phyloP scores from a whole-genome alignment of 2,113 vertebrate genomes.

The Percopsis transmontana region DNA sequence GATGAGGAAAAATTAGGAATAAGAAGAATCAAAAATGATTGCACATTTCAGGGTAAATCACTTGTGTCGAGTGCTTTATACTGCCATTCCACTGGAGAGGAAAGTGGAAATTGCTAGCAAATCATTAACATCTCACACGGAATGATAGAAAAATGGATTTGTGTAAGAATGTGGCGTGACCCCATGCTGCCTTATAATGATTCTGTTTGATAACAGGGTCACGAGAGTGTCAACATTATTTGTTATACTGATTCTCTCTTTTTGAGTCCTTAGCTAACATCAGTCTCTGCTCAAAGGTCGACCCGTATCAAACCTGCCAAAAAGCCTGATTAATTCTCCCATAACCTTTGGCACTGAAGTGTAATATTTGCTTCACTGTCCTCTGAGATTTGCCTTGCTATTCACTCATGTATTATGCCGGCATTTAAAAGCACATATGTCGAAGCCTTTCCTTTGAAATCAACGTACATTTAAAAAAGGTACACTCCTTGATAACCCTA shows the following conservation, averaged over 20 bases:
- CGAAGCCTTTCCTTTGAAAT: too few relatives aligned
- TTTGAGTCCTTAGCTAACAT: slow-evolving; percentile 2
- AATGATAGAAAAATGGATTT: slow-evolving; percentile 16
- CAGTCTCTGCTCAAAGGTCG: slow-evolving; percentile 5
- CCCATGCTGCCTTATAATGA: background rate
- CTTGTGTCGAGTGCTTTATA: slow-evolving; percentile 17
- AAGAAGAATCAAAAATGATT: slow-evolving; percentile 44
- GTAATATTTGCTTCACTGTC: background rate
- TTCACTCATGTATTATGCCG: too few relatives aligned
- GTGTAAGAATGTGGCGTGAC: slow-evolving; percentile 11
- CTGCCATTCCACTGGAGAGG: slow-evolving; percentile 9
- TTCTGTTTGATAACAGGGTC: slow-evolving; percentile 28
- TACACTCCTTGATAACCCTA: too few relatives aligned
- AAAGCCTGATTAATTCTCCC: slow-evolving; percentile 3
- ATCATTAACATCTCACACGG: background rate
- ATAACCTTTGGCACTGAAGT: background rate
- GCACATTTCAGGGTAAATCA: slow-evolving; percentile 35
- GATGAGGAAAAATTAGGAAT: slow-evolving; percentile 8
- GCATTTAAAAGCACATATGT: too few relatives aligned
- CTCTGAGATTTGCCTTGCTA: too few relatives aligned
- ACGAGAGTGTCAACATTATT: slow-evolving; percentile 12
- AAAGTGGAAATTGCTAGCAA: background rate
- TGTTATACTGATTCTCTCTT: slow-evolving; percentile 14
- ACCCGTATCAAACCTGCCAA: background rate
- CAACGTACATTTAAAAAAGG: too few relatives aligned